A percentile compares a stretch with the other conserved stretches of the same genome.
Evolutionary conservation across 2,797 vertebrate species (phyloP).

Genomic region (Poecilia gillii): DNA sequence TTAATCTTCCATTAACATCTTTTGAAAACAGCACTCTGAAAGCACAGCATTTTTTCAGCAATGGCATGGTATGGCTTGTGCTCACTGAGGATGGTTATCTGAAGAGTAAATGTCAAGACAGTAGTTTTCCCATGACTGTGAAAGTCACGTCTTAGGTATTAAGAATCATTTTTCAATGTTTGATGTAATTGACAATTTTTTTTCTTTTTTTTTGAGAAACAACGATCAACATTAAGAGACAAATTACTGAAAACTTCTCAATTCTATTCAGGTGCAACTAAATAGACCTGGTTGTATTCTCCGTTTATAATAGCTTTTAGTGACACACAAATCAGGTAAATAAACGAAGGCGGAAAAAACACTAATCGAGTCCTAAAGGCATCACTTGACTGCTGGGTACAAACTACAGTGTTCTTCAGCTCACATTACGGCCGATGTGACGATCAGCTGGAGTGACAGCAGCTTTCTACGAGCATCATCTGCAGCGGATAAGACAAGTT

Average conservation of each 20-base stretch:
- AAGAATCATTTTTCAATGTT: not conserved
- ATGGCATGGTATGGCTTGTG: not conserved
- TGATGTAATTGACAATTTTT: not conserved
- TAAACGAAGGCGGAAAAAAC: not conserved
- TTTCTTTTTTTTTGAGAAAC: not conserved
- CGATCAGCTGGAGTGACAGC: slow-evolving; percentile 57
- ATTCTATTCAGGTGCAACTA: not conserved
- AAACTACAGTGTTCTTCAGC: slow-evolving; percentile 24
- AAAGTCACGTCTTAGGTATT: not conserved
- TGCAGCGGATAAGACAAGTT: slow-evolving; percentile 40
- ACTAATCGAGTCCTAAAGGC: not conserved
- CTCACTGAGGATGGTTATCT: not conserved
- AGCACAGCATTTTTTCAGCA: not conserved
- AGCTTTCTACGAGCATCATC: slow-evolving; percentile 69
- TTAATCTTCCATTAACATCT: not conserved
- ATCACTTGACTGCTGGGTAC: slow-evolving; percentile 20
- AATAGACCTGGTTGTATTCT: no score
- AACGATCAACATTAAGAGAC: not conserved
- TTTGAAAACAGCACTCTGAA: not conserved
- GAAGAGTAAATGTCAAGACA: not conserved
- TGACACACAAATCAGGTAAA: not conserved
- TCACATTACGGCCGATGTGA: slow-evolving; percentile 51
- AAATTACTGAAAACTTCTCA: not conserved
- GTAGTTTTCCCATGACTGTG: not conserved
- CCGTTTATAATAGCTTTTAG: not conserved